These are phyloP conservation scores for Theropithecus gelada DNA, from an alignment of 2,113 vertebrate genomes.

Conservation along the genomic window DNA sequence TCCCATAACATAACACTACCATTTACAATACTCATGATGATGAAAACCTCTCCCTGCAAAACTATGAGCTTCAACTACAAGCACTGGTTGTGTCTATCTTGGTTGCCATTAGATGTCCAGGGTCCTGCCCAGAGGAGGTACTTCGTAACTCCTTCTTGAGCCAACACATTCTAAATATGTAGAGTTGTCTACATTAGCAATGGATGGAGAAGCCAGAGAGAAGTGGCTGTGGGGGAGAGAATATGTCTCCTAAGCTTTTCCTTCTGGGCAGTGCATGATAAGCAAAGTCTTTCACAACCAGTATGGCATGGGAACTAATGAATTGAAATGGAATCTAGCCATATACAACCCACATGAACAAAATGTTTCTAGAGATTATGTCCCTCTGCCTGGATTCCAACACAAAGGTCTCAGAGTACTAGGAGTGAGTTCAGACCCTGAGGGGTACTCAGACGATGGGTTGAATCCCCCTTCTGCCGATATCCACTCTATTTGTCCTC, in stretches of 20 bases:
- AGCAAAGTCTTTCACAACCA: neutral
- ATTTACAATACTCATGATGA: neutral
- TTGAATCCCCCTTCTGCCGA: neutral
- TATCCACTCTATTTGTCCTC: neutral
- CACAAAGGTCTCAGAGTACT: no score
- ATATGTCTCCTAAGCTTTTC: neutral
- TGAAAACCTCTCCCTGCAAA: neutral
- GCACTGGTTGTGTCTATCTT: neutral
- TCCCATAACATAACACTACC: neutral
- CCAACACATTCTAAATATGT: neutral
- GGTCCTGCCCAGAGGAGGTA: neutral
- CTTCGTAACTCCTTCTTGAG: neutral
- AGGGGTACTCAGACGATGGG: neutral
- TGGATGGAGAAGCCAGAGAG: neutral
- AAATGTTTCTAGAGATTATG: neutral
- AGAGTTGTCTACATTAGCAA: neutral
- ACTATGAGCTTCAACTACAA: neutral
- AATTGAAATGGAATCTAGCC: neutral
- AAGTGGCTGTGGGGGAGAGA: neutral
- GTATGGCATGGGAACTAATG: neutral
- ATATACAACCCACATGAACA: neutral
- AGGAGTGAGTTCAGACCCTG: neutral
- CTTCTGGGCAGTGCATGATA: neutral
- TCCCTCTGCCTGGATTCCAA: neutral
- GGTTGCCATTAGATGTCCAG: neutral